Percentiles rank a stretch among this genome's conserved stretches.
These are phyloP conservation scores for Drosophila tristis DNA, from an alignment of 1,140 invertebrate species.

Conservation along the genomic window DNA sequence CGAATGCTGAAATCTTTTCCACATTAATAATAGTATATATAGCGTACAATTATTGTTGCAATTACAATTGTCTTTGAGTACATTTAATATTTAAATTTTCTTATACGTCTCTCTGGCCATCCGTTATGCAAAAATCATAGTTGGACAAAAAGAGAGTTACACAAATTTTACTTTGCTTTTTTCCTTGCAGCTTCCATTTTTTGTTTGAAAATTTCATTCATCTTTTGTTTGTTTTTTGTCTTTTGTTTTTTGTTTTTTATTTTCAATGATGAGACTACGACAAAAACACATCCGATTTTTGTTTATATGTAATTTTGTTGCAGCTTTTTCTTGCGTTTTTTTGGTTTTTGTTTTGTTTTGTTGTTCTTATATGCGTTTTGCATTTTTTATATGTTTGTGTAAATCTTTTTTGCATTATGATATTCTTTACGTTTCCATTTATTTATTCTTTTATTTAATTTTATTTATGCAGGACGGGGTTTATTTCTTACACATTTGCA, in stretches of 20 bases:
- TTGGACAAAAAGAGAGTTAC: slow-evolving; percentile 76
- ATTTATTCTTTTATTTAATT: slow-evolving; percentile 76
- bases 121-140: slow-evolving; percentile 76
- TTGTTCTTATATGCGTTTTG: slow-evolving; percentile 26
- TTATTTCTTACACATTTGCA: slow-evolving; percentile 84
- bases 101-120: slow-evolving; percentile 45
- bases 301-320: slow-evolving; percentile 54
- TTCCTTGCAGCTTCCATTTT: slow-evolving; percentile 35
- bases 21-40: slow-evolving; percentile 81
- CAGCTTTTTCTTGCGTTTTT: slow-evolving; percentile 9
- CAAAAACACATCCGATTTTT: slow-evolving; percentile 66
- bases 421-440: slow-evolving; percentile 69
- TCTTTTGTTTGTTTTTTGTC: slow-evolving; percentile 35
- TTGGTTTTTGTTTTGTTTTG: slow-evolving; percentile 14
- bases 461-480: slow-evolving; percentile 84
- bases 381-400: slow-evolving; percentile 63
- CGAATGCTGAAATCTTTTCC: slow-evolving; percentile 58
- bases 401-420: slow-evolving; percentile 74
- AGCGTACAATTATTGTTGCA: slow-evolving; percentile 84
- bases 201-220: slow-evolving; percentile 30
- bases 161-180: slow-evolving; percentile 50
- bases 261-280: slow-evolving; percentile 67
- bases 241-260: slow-evolving; percentile 32
- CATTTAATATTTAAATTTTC: slow-evolving; percentile 83
- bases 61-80: slow-evolving; percentile 84